Evolutionary conservation across 2,113 vertebrate species (phyloP), one percentile per base, ranked within the genome.

Genomic region (Macroglossus sobrinus): DNA sequence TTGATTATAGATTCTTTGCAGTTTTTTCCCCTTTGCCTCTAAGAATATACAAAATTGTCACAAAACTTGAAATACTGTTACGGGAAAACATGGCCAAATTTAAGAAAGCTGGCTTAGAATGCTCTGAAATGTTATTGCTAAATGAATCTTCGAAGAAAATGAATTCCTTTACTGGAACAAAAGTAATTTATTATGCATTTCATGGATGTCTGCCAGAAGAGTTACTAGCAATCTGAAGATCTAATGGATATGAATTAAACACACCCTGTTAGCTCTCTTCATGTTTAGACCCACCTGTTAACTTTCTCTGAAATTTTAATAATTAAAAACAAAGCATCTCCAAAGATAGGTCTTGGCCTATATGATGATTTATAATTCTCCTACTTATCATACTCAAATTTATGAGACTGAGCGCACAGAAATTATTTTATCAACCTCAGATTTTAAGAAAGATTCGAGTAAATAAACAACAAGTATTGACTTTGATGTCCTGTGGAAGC

Each of bases 101-200:
- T 98, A 98, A 98, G 97, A 98, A 98, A 97, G 81, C 96, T 98
- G 98, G 96, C 97, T 98, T 98, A 96, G 97, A 98, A 97, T 98
- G 97, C 97, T 97, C 96, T 98, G 97, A 97, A 91, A 98, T 97
- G 96, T 97, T 98, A 95, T 97, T 98, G 98, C 97, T 98, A 98
- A 98, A 98, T 97, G 97, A 98, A 98, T 98, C 92, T 97, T 97
- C 28, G 96, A 98, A 98, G 98, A 97, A 98, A 98, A 98, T 11
- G 35, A 97, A 98, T 98, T 98, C 98, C 96, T 98, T 98, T 97
- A 86, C 98, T 98, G 98, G 98, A 98, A 98, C 95, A 88, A 97
- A 97, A 98, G 98, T 97, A 97, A 99, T 98, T 98, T 98, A 97
- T 98, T 98, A 98, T 98, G 94, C 63, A 47, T 97, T 97, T 98